phyloP scores from a whole-genome alignment of 2,113 vertebrate genomes.

The Oenanthe oenanthe region DNA sequence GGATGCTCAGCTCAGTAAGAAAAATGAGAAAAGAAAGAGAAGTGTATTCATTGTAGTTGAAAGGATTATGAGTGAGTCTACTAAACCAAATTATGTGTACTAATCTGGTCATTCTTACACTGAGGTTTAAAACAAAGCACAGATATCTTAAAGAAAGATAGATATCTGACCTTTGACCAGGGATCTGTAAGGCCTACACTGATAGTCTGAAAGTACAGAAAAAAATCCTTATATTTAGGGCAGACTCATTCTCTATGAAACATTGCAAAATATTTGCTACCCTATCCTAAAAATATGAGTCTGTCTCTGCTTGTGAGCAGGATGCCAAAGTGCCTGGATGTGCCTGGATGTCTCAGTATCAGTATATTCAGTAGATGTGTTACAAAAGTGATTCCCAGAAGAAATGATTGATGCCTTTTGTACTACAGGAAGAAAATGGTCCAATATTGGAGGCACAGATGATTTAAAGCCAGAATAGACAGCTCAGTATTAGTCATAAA shows the following conservation, averaged over 20 bases:
- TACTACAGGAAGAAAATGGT: neutral
- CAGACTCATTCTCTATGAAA: neutral
- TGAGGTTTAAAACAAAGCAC: neutral
- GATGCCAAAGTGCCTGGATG: neutral
- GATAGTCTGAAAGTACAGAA: neutral
- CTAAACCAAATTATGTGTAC: neutral
- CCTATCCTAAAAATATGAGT: neutral
- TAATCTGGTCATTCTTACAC: neutral
- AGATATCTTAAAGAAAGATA: neutral
- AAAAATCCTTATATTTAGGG: neutral
- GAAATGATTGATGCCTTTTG: constrained; percentile 27
- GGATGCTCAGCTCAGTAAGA: neutral
- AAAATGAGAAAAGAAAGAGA: neutral
- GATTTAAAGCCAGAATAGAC: constrained; percentile 46
- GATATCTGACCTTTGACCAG: neutral
- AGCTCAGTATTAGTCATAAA: constrained; percentile 32
- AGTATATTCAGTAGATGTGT: neutral
- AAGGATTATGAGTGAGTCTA: neutral
- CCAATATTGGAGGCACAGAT: constrained; percentile 16
- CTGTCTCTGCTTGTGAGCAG: neutral
- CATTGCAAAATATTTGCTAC: neutral
- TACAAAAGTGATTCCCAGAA: constrained; percentile 2
- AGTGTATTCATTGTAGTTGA: neutral
- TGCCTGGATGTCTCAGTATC: neutral
- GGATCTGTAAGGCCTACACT: neutral